Percentiles rank a stretch among this genome's conserved stretches.
Evolutionary conservation across 2,797 vertebrate species (phyloP).

Genomic region (Podarcis lilfordi): DNA sequence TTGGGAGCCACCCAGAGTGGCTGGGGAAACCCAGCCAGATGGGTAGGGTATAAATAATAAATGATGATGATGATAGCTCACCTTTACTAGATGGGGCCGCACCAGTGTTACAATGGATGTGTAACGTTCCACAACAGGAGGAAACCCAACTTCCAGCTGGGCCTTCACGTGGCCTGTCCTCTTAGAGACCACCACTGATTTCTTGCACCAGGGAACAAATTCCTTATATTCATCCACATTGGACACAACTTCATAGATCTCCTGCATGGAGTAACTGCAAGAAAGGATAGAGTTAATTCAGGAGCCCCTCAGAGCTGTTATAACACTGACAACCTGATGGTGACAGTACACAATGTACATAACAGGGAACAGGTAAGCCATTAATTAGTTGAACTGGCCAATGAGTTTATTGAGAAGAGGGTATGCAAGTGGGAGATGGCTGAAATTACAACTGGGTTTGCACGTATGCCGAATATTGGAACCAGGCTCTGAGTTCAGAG

Average conservation of each 20-base stretch:
- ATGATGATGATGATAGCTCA: constrained; percentile 66
- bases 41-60: no score
- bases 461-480: neutral
- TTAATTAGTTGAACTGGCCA: neutral
- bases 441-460: neutral
- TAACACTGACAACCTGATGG: neutral
- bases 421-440: neutral
- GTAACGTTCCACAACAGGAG: constrained; percentile 91
- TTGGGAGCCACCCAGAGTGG: no score
- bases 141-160: constrained; percentile 93
- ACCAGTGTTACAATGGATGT: constrained; percentile 93
- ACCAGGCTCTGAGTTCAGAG: neutral
- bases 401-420: no score
- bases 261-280: constrained; percentile 92
- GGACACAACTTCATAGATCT: constrained; percentile 94
- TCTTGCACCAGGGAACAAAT: constrained; percentile 97
- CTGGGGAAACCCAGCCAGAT: no score
- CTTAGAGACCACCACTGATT: constrained; percentile 88
- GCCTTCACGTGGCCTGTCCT: constrained; percentile 90
- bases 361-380: neutral
- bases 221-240: constrained; percentile 93
- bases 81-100: constrained; percentile 94
- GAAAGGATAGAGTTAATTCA: neutral
- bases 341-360: neutral
- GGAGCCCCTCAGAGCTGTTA: neutral